Base-by-base conservation (phyloP, 1,140 invertebrate species). In the Drosophila elegans region DNA sequence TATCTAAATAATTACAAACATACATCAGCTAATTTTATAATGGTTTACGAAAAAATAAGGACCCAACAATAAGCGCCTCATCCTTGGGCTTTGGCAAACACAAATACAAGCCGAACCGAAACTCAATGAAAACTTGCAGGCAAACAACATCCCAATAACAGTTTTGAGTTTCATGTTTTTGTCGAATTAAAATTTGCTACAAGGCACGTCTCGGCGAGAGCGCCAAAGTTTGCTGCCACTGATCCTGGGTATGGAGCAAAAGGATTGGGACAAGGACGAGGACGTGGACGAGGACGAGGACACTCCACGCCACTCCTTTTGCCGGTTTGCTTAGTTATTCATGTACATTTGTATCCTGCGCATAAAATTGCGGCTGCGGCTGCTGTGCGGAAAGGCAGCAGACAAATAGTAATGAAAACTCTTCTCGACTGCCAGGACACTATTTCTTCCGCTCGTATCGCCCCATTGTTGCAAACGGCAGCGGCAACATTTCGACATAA, bases 381-480 rank as follows among this genome's bases (percentile, higher is more conserved):
- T 90, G 86, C 86, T 91, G 82, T 90, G 88, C 86, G 86, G 86
- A 90, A 90, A 90, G 86, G 82, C 86, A 86, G 86, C 86, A 90
- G 86, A 90, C 86, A 90, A 90, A 90, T 90, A 72, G 86, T 90
- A 85, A 89, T 89, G 84, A 89, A 80, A 89, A 89, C 79, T 89
- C 76, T 74, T 78, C 84, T 75, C 69, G 56, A 42, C 60, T 55
- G 61, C 78, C 79, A 86, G 82, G 82, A 86, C 71, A 86, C 84
- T 76, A 89, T 69, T 89, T 83, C 83, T 56, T 62, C 41, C 64
- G 55, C 49, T 74, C 36, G 32, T 74, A 51, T 55, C 51, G 78
- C 29, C 29, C 48, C 69, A 62, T 79, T 80, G 78, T 57, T 74
- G 46, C 34, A 41, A 51, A 52, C 53, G 42, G 76, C 61, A 80